A percentile compares a stretch with the other conserved stretches of the same genome.
These are phyloP conservation scores for Athene noctua DNA, from an alignment of 2,113 vertebrate genomes.

Conservation along the genomic window DNA sequence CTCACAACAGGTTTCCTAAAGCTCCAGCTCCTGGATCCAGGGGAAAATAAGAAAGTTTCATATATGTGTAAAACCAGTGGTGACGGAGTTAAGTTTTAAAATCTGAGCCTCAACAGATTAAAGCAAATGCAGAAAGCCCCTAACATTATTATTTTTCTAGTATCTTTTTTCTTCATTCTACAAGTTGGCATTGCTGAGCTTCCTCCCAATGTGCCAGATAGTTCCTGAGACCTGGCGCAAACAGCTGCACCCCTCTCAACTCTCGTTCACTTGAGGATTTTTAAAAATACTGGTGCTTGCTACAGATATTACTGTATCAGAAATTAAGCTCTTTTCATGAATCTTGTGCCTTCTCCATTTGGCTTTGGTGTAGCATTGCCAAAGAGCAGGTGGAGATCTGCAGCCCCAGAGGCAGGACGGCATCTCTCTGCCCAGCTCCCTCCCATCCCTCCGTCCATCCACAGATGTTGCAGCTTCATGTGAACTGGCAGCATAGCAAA, in stretches of 20 bases:
- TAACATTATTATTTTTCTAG: neutral
- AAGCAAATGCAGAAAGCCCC: neutral
- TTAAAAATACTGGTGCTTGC: fast-evolving
- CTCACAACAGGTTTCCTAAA: neutral
- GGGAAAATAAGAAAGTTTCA: neutral
- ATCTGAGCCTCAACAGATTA: neutral
- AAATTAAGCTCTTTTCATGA: fast-evolving
- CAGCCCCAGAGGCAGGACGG: slow-evolving; percentile 7
- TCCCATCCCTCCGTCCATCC: slow-evolving; percentile 46
- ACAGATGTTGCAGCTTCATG: slow-evolving; percentile 69
- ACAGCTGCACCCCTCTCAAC: neutral
- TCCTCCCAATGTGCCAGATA: neutral
- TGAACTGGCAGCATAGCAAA: slow-evolving; percentile 77
- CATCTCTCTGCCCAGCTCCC: neutral
- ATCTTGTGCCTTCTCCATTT: neutral
- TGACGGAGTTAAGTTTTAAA: neutral
- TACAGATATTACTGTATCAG: fast-evolving
- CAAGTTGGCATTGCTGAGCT: neutral
- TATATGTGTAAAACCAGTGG: fast-evolving
- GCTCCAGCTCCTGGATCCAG: neutral
- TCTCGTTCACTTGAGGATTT: neutral
- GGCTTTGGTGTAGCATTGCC: neutral
- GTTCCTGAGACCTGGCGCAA: neutral
- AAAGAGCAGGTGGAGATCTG: neutral
- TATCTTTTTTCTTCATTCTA: neutral